These are phyloP conservation scores for Drosophila gaucha DNA, from an alignment of 2,888 invertebrate species.

Conservation along the genomic window DNA sequence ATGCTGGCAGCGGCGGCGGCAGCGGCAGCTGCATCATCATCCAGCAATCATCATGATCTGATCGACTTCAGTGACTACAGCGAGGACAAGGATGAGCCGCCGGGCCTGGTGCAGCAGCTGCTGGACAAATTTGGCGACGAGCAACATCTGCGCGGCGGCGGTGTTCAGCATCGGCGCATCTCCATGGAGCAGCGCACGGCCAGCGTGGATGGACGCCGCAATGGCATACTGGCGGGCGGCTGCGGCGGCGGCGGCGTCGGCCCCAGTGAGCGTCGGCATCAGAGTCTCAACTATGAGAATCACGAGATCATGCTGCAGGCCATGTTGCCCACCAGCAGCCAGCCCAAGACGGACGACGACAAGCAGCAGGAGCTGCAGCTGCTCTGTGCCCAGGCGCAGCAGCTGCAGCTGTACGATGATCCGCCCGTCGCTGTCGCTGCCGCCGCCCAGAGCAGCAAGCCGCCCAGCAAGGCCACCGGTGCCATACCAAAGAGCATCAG, in stretches of 20 bases:
- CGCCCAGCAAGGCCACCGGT: constrained; percentile 88
- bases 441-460: constrained; percentile 74
- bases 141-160: constrained; percentile 51
- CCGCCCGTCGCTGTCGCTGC: background rate
- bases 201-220: constrained; percentile 83
- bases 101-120: constrained; percentile 67
- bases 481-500: constrained; percentile 96
- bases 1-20: background rate
- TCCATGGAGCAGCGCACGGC: constrained; percentile 82
- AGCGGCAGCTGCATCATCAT: no score
- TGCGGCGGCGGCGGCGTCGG: no score
- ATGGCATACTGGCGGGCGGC: constrained; percentile 82
- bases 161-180: constrained; percentile 81
- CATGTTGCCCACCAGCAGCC: constrained; percentile 58
- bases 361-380: constrained; percentile 78
- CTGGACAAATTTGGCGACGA: constrained; percentile 70
- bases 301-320: constrained; percentile 82
- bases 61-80: constrained; percentile 84
- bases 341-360: constrained; percentile 81
- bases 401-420: constrained; percentile 69
- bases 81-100: constrained; percentile 72
- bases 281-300: constrained; percentile 84
- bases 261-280: constrained; percentile 79
- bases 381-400: constrained; percentile 80
- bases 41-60: constrained; percentile 71